Base-by-base conservation (phyloP, 2,888 invertebrate genomes). In the Cryptosula pallasiana region DNA sequence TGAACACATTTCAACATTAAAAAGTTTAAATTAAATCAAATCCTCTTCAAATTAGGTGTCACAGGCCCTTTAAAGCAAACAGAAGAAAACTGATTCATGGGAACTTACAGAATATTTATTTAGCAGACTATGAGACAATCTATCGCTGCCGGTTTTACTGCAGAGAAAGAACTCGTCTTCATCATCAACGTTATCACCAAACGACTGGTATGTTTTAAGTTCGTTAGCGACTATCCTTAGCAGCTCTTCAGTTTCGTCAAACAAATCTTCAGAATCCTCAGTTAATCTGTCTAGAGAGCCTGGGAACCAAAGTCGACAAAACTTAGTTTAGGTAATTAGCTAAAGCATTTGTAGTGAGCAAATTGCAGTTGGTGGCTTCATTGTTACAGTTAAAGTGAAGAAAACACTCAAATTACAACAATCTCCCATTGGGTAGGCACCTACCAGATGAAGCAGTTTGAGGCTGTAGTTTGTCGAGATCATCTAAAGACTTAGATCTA, bases 191-290 rank as follows among this genome's bases (percentile, higher is more conserved):
- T 63, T 27, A 63, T 63, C 63, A 32, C 5, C 13, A 27, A 32
- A 63, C n/a, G 63, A 63, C 63, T 63, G 25, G 32, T 63, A 63
- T 2, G 63, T 63, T 32, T 27, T 27, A 5, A 63, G 32, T n/a
- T 63, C 63, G 2, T 2, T 13, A 27, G 63, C 63, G 2, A 63
- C 63, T 13, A 16, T 13, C 63, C 32, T 63, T 5, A 63, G 63
- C 9, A 63, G 32, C 34, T 63, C 63, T 5, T 20, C 63, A 13
- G 63, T 63, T 27, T 63, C 63, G 34, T 63, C 63, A 63, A 63
- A 63, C 32, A 63, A n/a, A 13, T 27, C 63, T 9, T 63, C 63
- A 9, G 63, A 63, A n/a, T 63, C 63, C 5, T 63, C 63, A 3
- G 63, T 29, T 5, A 63, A 13, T n/a, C 63, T 63, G 63, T 63